Base-by-base conservation (phyloP, 2,888 invertebrate species). In the Sinelater perroti region DNA sequence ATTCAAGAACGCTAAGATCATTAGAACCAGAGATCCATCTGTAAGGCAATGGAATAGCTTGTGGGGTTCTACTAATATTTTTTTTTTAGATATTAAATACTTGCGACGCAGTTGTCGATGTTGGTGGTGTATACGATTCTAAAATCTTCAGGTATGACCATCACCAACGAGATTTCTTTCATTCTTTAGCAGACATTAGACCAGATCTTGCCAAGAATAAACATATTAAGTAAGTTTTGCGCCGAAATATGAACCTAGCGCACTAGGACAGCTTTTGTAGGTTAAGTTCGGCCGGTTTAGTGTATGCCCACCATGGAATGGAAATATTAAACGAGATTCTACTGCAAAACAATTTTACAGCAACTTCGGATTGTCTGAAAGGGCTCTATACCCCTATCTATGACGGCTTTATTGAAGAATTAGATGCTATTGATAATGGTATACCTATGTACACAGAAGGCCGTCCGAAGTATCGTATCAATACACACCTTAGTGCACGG, bases 381-480 rank as follows among this genome's bases (percentile, higher is more conserved):
- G 68, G 80, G 1, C 78, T 91, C 8, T 93, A 83, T 69, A 80
- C 83, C 61, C 85, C 87, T 73, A 82, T 98, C 0, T 99, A 99
- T 75, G 88, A 91, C 63, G 84, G 84, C 55, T 91, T 98, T 51
- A 87, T 99, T 8, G 89, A 91, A 79, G 97, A 97, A 82, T 84
- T 99, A 57, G 99, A 99, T 80, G 98, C 91, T 1, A 90, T 97
- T 51, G 99, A 99, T 76, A 99, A 99, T 81, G 99, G 98, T n/a
- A 83, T 97, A 0, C 87, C 89, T 0, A 90, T 92, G 83, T 78
- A 72, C 62, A 86, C 85, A 61, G 85, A 87, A 31, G 89, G 85
- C 1, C 86, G 88, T 70, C 87, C 89, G 0, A 80, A 79, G 20
- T 96, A 95, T 74, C 83, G 83, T 61, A 90, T 96, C n/a, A 83